A percentile compares a stretch with the other conserved stretches of the same genome.
Conservation (phyloP, 1,140 invertebrate genomes). For the Drosophila nannoptera region DNA sequence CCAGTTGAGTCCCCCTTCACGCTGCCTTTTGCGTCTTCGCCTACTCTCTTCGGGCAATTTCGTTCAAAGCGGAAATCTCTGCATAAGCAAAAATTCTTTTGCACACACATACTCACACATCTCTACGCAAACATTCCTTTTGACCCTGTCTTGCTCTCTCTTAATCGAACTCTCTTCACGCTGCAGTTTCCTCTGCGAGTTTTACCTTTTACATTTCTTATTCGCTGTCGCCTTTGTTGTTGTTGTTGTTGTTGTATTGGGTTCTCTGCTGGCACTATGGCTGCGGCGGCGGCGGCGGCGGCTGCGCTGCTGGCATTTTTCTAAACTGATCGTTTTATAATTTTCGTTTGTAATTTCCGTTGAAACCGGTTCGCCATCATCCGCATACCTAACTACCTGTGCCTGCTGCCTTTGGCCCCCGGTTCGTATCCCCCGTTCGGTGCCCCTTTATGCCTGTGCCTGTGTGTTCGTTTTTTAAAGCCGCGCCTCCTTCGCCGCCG, state of each 20-base stretch:
- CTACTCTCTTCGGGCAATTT: conserved; percentile 6
- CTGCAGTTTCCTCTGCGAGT: conserved; percentile 32
- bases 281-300: conserved; percentile 11
- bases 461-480: conserved; percentile 17
- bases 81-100: conserved; percentile 61
- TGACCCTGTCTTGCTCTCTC: neutral
- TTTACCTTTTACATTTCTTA: conserved; percentile 48
- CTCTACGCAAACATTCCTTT: conserved; percentile 25
- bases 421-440: neutral
- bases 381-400: conserved; percentile 77
- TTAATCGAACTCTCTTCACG: neutral
- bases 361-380: conserved; percentile 78
- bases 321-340: conserved; percentile 78
- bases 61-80: conserved; percentile 63
- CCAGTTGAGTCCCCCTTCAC: conserved; percentile 14
- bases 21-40: neutral
- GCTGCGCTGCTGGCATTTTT: conserved; percentile 52
- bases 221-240: conserved; percentile 22
- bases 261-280: conserved; percentile 13
- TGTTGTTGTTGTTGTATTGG: conserved; percentile 23
- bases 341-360: conserved; percentile 79
- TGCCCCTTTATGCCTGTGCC: conserved; percentile 28
- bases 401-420: conserved; percentile 34
- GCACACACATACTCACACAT: conserved; percentile 21
- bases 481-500: conserved; percentile 34